phyloP scores from a whole-genome alignment of 2,888 invertebrate species.

The Bibio marci region DNA sequence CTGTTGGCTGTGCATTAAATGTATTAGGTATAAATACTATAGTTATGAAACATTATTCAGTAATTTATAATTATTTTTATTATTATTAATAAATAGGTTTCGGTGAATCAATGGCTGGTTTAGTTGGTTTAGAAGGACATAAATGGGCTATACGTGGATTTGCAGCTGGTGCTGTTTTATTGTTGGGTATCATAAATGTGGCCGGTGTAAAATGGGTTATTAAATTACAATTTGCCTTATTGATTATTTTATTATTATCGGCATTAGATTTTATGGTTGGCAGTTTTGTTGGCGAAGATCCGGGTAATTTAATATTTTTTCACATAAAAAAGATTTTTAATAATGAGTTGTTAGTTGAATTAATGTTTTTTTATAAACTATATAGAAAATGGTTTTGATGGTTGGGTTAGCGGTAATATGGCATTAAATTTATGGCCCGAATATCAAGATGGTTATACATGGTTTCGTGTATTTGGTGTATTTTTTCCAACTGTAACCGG shows the following conservation, averaged over 20 bases:
- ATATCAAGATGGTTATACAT: constrained; percentile 65
- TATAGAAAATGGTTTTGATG: constrained; percentile 64
- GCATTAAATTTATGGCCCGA: constrained; percentile 64
- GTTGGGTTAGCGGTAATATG: constrained; percentile 68
- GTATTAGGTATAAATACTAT: constrained; percentile 59
- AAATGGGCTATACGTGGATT: constrained; percentile 75
- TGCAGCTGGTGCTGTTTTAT: constrained; percentile 70
- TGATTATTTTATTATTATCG: constrained; percentile 71
- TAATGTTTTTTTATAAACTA: too few species aligned
- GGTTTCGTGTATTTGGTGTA: constrained; percentile 94
- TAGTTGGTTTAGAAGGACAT: constrained; percentile 52
- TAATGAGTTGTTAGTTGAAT: constrained; percentile 9
- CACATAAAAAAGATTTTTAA: neutral
- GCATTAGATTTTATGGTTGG: constrained; percentile 90
- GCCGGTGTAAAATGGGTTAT: constrained; percentile 98
- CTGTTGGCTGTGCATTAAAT: constrained; percentile 90
- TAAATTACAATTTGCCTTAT: constrained; percentile 77
- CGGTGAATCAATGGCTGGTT: constrained; percentile 85
- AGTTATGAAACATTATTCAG: too few species aligned
- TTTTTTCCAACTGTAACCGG: constrained; percentile 97
- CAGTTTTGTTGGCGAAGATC: constrained; percentile 61
- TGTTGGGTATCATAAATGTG: constrained; percentile 79
- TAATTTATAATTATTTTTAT: neutral
- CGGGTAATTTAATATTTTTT: constrained; percentile 33
- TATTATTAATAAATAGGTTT: constrained; percentile 40